Evolutionary conservation across 2,113 vertebrate genomes (phyloP).

Genomic region (Tyto alba): DNA sequence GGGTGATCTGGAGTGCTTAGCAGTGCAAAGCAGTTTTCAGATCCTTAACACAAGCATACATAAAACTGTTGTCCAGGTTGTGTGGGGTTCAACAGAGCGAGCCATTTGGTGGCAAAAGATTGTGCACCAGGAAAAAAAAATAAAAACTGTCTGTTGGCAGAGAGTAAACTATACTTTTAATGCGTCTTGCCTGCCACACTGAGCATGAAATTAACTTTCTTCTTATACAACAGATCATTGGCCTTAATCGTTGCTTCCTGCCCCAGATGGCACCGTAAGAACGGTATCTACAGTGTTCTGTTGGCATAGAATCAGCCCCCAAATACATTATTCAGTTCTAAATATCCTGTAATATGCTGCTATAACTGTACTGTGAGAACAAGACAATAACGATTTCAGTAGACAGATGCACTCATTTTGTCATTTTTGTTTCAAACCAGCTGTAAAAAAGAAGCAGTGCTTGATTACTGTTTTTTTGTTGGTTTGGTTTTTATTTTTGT

Average conservation of each 20-base stretch:
- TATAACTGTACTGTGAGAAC: not conserved
- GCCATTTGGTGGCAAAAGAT: not conserved
- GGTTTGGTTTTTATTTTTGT: not conserved
- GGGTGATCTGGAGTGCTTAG: not conserved
- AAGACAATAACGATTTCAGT: not conserved
- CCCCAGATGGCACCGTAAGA: not conserved
- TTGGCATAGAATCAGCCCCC: not conserved
- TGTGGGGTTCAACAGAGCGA: not conserved
- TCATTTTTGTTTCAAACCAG: slow-evolving; percentile 28
- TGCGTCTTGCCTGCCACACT: not conserved
- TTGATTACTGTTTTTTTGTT: not conserved
- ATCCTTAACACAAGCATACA: not conserved
- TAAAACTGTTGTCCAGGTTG: not conserved
- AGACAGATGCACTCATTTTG: slow-evolving; percentile 16
- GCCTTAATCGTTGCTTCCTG: not conserved
- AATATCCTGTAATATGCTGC: not conserved
- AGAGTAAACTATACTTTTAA: not conserved
- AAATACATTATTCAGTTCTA: not conserved
- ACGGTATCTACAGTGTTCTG: not conserved
- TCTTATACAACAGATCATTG: not conserved
- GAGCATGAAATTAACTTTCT: not conserved
- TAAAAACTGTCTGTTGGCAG: not conserved
- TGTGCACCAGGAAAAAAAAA: not conserved
- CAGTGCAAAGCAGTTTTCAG: not conserved
- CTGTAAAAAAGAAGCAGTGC: slow-evolving; percentile 18